Base-by-base conservation (phyloP, 2,113 vertebrate species). In the Proterorhinus semilunaris region DNA sequence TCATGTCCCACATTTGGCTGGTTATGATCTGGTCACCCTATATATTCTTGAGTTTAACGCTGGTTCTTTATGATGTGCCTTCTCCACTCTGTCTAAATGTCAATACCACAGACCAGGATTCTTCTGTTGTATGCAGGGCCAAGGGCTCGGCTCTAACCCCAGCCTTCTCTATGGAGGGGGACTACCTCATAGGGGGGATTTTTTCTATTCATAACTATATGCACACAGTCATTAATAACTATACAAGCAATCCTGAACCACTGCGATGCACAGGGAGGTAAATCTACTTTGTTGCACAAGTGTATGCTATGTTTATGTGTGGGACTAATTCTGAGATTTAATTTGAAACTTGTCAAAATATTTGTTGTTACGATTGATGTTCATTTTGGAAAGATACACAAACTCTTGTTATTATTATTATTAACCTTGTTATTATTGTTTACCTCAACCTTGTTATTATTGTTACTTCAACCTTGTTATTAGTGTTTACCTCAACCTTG, bases 261-360 rank as follows among this genome's bases (percentile, higher is more conserved):
- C 21, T 84, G 5, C 66, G 52, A 27, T 92, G 90, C 75, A 82
- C 55, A 69, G 88, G 88, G 53, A 91, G 91, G 92, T 93, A 27
- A 78, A 89, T 86, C 48, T 0, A 62, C 77, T 16, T 51, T 6
- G 0, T 45, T n/a, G 7, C 0, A 47, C 8, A 45, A 0, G 4
- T 59, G 47, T 9, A 7, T 58, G 9, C 4, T 69, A 43, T 12
- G 4, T 10, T 21, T 53, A 13, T 64, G 5, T 52, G 1, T 7
- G 58, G 21, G 3, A 61, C 12, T 0, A 4, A 44, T 61, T 13
- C 13, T 27, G 27, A 63, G 9, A 47, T 1, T 13, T 52, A 1
- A 47, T 17, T 0, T 55, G 4, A 43, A 43, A 49, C 27, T 36
- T 49, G 48, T 13, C 7, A 52, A 36, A n/a, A 16, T 52, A n/a